Conservation (phyloP, 1,140 invertebrate genomes). For the Calliopsis andreniformis region DNA sequence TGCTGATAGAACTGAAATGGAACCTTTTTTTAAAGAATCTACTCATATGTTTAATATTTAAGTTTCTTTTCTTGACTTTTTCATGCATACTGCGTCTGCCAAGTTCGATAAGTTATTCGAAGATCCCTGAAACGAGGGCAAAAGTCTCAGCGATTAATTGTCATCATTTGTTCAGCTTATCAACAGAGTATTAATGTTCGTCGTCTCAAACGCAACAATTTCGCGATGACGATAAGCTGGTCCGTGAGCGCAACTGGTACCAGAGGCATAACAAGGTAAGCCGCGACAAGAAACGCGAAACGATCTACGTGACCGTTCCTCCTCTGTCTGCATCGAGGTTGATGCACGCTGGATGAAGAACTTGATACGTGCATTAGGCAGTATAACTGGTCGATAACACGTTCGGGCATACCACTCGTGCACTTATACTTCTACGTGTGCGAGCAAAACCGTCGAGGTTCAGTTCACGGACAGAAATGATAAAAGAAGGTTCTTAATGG, state of each 20-base stretch:
- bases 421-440: slow-evolving; percentile 36
- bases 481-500: not conserved
- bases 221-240: slow-evolving; percentile 26
- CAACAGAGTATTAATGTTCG: slow-evolving; percentile 45
- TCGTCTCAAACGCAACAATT: slow-evolving; percentile 32
- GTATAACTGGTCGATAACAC: slow-evolving; percentile 62
- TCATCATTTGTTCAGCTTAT: slow-evolving; percentile 39
- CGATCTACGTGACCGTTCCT: slow-evolving; percentile 48
- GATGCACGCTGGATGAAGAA: slow-evolving; percentile 57
- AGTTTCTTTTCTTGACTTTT: too few relatives aligned
- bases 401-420: slow-evolving; percentile 17
- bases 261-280: slow-evolving; percentile 38
- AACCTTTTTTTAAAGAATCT: too few relatives aligned
- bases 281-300: slow-evolving; percentile 50
- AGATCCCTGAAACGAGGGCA: slow-evolving; percentile 18
- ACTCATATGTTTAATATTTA: too few relatives aligned
- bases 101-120: not conserved
- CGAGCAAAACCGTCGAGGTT: slow-evolving; percentile 45
- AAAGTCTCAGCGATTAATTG: slow-evolving; percentile 36
- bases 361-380: slow-evolving; percentile 64
- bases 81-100: too few relatives aligned
- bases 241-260: slow-evolving; percentile 20
- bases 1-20: too few relatives aligned
- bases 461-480: slow-evolving; percentile 36
- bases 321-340: slow-evolving; percentile 22